A percentile compares a stretch with the other conserved stretches of the same genome.
phyloP scores from a whole-genome alignment of 2,797 vertebrate genomes.

The Potorous gilbertii region DNA sequence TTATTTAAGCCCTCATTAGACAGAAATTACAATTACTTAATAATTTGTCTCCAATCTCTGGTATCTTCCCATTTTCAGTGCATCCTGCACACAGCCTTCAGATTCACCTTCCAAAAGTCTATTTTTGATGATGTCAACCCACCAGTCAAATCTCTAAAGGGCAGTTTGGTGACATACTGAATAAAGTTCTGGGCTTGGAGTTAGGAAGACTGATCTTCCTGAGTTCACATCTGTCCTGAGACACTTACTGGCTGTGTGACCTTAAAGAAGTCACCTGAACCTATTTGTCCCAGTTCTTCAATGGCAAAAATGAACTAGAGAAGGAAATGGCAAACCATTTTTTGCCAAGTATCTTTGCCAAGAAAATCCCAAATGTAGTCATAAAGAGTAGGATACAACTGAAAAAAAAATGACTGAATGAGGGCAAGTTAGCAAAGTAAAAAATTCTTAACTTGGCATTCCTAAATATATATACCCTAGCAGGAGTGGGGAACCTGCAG shows the following conservation, averaged over 20 bases:
- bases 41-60: neutral
- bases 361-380: neutral
- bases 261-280: neutral
- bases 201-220: neutral
- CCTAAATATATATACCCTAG: neutral
- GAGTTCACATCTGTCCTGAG: neutral
- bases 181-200: neutral
- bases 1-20: too few relatives aligned
- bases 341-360: neutral
- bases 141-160: neutral
- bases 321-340: neutral
- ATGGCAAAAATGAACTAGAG: neutral
- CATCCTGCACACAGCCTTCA: neutral
- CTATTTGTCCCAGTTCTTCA: neutral
- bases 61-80: neutral
- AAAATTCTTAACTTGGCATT: neutral
- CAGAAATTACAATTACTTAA: neutral
- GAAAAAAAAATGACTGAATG: neutral
- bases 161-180: neutral
- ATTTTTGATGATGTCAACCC: neutral
- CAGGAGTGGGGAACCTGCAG: too few relatives aligned
- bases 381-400: neutral
- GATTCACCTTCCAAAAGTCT: neutral
- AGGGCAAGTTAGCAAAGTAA: neutral
- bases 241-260: neutral